Conservation (phyloP, 2,113 vertebrate genomes). For the Oncorhynchus clarkii region DNA sequence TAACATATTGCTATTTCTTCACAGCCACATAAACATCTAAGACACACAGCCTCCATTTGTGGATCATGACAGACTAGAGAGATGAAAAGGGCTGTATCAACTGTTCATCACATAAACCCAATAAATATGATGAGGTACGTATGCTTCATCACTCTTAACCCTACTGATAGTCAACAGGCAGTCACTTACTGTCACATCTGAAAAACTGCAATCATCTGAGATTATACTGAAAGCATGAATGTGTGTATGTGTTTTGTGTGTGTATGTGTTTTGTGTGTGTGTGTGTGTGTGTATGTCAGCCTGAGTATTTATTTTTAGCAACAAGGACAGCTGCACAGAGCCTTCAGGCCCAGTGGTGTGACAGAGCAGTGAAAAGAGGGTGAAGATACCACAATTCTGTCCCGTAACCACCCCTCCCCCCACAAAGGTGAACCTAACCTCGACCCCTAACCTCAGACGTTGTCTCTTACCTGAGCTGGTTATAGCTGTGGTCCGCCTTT, state of each 20-base stretch:
- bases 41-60: no score
- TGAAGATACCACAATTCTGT: not conserved
- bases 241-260: not conserved
- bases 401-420: no score
- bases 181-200: not conserved
- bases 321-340: conserved; percentile 36
- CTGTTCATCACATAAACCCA: no score
- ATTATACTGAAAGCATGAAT: not conserved
- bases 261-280: no score
- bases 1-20: no score
- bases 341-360: conserved; percentile 19
- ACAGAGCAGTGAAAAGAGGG: not conserved
- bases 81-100: no score
- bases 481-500: not conserved
- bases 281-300: not conserved
- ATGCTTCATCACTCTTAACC: not conserved
- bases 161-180: not conserved
- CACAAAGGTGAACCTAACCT: no score
- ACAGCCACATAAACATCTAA: no score
- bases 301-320: conserved; percentile 44
- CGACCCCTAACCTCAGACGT: no score
- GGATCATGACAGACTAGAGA: no score
- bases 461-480: not conserved
- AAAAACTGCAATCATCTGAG: not conserved
- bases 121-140: not conserved